These are phyloP conservation scores for Aspidoscelis tigris DNA, from an alignment of 2,113 vertebrate genomes.

Conservation along the genomic window DNA sequence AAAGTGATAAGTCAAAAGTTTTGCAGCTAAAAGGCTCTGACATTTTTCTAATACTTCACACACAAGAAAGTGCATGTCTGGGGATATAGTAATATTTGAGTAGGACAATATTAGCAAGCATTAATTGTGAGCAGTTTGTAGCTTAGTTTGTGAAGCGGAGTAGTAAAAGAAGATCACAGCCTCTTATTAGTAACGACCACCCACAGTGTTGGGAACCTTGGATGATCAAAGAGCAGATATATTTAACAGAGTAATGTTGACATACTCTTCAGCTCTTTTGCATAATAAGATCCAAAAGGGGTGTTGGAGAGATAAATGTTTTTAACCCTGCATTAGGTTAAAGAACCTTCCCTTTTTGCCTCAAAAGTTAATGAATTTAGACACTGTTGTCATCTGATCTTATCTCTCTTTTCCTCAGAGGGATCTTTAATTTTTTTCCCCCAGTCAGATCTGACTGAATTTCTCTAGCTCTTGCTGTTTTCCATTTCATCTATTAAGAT, in stretches of 20 bases:
- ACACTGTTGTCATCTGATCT: slow-evolving; percentile 18
- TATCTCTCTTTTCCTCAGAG: slow-evolving; percentile 3
- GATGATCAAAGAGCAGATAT: slow-evolving; percentile 71
- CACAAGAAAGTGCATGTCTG: slow-evolving; percentile 27
- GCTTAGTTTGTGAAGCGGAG: slow-evolving; percentile 59
- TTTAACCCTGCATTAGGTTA: slow-evolving; percentile 45
- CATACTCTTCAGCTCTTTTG: slow-evolving; percentile 63
- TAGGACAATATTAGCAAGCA: slow-evolving; percentile 43
- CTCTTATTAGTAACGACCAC: slow-evolving; percentile 75
- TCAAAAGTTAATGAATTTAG: slow-evolving; percentile 42
- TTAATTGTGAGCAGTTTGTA: slow-evolving; percentile 57
- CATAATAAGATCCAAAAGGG: slow-evolving; percentile 49
- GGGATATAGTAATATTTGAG: slow-evolving; percentile 44
- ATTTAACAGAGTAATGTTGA: slow-evolving; percentile 63
- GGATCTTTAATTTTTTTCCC: slow-evolving; percentile 5
- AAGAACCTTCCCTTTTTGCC: slow-evolving; percentile 29
- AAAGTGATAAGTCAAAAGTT: slow-evolving; percentile 38
- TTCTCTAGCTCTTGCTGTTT: slow-evolving; percentile 15
- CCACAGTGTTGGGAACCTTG: slow-evolving; percentile 68
- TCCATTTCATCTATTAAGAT: slow-evolving; percentile 9
- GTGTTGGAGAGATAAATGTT: slow-evolving; percentile 36
- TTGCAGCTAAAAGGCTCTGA: slow-evolving; percentile 46
- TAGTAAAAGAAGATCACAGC: slow-evolving; percentile 59
- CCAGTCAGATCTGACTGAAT: slow-evolving; percentile 1
- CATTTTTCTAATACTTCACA: slow-evolving; percentile 26